phyloP scores from a whole-genome alignment of 53 echinoderm and acorn worm genomes.

The Temnopleurus reevesii region DNA sequence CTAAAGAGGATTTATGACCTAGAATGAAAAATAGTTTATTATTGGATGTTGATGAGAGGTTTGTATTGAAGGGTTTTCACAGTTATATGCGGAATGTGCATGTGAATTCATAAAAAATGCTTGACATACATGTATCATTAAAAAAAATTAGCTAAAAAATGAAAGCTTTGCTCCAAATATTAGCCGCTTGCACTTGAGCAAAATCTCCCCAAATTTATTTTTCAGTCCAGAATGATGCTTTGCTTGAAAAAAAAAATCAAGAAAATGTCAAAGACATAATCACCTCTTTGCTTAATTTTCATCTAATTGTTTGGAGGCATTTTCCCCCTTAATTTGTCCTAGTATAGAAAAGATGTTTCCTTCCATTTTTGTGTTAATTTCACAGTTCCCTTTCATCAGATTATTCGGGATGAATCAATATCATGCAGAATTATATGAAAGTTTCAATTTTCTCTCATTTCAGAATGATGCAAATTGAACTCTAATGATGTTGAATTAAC shows the following conservation, averaged over 20 bases:
- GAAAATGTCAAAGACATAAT: not conserved
- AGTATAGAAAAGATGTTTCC: not conserved
- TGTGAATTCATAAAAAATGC: not conserved
- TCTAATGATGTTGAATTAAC: not conserved
- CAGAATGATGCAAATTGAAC: too few species aligned
- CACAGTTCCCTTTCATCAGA: conserved; percentile 4
- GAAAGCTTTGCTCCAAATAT: not conserved
- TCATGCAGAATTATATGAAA: too few species aligned
- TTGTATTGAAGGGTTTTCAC: too few species aligned
- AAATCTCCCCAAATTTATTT: too few species aligned
- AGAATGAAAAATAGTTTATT: too few species aligned
- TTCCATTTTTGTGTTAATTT: not conserved
- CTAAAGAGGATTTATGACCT: too few species aligned
- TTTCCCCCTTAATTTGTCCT: not conserved
- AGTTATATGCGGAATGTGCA: too few species aligned
- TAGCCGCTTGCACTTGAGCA: not conserved
- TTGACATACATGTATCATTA: not conserved
- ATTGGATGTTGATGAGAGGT: too few species aligned
- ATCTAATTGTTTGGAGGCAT: not conserved
- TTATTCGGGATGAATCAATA: too few species aligned
- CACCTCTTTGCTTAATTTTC: not conserved
- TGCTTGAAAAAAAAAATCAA: not conserved
- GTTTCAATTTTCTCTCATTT: too few species aligned
- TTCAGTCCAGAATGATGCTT: not conserved
- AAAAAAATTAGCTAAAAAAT: not conserved